Base-by-base conservation (phyloP, 2,113 vertebrate genomes). In the Rhadina sibilatrix region DNA sequence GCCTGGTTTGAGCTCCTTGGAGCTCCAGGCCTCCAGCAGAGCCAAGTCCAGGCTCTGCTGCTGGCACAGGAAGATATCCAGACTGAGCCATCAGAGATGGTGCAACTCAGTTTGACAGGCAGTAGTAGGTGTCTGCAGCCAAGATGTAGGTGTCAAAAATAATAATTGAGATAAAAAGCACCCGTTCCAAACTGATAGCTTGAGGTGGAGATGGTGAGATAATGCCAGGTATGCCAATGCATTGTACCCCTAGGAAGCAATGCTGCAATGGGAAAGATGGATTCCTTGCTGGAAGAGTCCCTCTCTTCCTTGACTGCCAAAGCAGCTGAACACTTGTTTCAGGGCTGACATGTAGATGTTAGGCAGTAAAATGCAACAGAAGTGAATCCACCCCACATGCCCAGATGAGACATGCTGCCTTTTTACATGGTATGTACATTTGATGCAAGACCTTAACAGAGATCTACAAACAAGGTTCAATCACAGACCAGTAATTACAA, bases 191-290 rank as follows among this genome's bases (percentile, higher is more conserved):
- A 66, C 8, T 9, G 35, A 59, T 54, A 30, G 16, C 25, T 93
- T 91, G 50, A 27, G 37, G 4, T 89, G 42, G 50, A 68, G 77
- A 70, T 35, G 42, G 13, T 4, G 21, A 69, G 76, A 23, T 42
- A 61, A 30, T 35, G n/a, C 30, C 52, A 30, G 53, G 49, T 59
- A 78, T 40, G 40, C 40, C 40, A 89, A 21, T 9, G 6, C 2
- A 5, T 4, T 21, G 38, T 35, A 72, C 21, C 50, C 22, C 28
- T 37, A 77, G 42, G 42, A 25, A 66, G 12, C 0, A 3, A 64
- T 53, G 18, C 37, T 38, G 37, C 0, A 0, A n/a, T 17, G 37
- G 66, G 31, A 60, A 69, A 35, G 40, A 49, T 6, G 22, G 50
- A 85, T 14, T 40, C 40, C 7, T 27, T 44, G 35, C 31, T 83